Base-by-base conservation (phyloP, 2,113 vertebrate genomes). In the Chamaea fasciata region DNA sequence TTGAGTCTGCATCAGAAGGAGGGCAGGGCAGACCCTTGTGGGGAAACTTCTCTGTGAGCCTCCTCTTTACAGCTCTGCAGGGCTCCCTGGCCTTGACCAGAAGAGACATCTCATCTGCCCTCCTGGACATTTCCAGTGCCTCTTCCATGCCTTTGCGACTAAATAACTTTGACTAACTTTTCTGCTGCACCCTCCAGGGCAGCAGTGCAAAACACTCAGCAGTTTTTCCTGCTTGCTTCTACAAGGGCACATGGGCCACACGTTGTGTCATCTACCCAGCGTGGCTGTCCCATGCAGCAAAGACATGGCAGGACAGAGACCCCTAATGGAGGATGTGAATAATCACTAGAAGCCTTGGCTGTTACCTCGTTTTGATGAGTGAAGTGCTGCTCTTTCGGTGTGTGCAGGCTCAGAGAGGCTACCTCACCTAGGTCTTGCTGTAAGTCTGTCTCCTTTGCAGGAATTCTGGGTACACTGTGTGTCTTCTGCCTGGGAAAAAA, bases 301-400 rank as follows among this genome's bases (percentile, higher is more conserved):
- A 89, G 27, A 76, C 22, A 20, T 1, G 6, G 39, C 21, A 64
- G 26, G 35, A 42, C 5, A 2, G 67, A 3, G 47, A 80, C 11
- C 7, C 20, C 44, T 50, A 12, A 13, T 67, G 63, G 56, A 70
- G 12, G 13, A 56, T 44, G 41, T 57, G 19, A 52, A 44, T 47
- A 52, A 57, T 26, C 75, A 35, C 30, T 35, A 28, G 27, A 87
- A 89, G 27, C 13, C 35, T 14, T 65, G n/a, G n/a, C n/a, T n/a
- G 37, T 89, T 94, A 89, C 76, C 76, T 89, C 6, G 0, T 77
- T 81, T 69, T n/a, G n/a, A 11, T 21, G 31, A 75, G 7, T 12
- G 52, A 24, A 1, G 0, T 28, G 13, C 52, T 89, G 55, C 23
- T 74, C 23, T n/a, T 53, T 39, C 0, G 0, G 47, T 0, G 4